Percentiles rank a stretch among this genome's conserved stretches.
These are phyloP conservation scores for Raphicerus campestris DNA, from an alignment of 2,113 vertebrate species.

Conservation along the genomic window DNA sequence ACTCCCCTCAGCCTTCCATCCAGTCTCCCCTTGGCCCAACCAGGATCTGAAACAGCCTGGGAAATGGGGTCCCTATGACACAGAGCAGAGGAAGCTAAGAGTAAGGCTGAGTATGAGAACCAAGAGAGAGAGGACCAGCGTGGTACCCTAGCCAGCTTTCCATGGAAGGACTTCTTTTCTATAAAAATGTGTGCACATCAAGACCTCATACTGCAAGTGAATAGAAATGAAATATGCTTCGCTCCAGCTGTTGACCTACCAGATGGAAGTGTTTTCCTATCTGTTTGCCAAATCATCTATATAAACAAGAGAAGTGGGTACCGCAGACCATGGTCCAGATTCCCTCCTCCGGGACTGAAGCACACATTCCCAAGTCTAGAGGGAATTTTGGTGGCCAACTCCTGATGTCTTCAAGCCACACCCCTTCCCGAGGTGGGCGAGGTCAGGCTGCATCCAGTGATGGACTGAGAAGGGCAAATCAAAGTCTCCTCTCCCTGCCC, in stretches of 20 bases:
- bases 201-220: not conserved
- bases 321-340: rapidly evolving
- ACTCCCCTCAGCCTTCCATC: not conserved
- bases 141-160: no score
- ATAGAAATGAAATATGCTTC: not conserved
- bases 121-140: rapidly evolving
- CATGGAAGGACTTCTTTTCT: rapidly evolving
- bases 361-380: not conserved
- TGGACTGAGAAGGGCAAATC: not conserved
- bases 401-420: not conserved
- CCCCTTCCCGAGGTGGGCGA: not conserved
- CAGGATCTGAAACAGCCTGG: not conserved
- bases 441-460: not conserved
- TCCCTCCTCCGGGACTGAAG: not conserved
- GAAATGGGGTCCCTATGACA: not conserved
- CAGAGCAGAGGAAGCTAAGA: not conserved
- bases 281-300: not conserved
- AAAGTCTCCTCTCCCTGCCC: not conserved
- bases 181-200: not conserved
- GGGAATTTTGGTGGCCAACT: not conserved
- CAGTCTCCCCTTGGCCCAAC: not conserved
- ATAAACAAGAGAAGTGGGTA: not conserved
- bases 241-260: not conserved
- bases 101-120: not conserved
- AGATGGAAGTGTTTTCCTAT: not conserved